Conservation (phyloP, 2,888 invertebrate genomes). For the Aelia acuminata region DNA sequence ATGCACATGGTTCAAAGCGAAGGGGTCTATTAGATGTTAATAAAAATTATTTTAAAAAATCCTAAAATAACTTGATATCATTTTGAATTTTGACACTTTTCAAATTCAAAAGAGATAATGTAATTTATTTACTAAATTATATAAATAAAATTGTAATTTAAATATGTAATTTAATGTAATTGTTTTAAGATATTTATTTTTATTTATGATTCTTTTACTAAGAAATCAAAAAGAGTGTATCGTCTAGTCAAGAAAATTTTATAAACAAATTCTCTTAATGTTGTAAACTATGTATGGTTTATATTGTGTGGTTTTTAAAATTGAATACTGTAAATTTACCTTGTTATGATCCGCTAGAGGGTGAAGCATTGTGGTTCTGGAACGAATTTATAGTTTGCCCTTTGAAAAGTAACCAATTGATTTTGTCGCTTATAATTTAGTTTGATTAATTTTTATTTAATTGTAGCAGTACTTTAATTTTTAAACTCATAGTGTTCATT, state of each 20-base stretch:
- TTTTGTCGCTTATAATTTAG: slow-evolving; percentile 21
- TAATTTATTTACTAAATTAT: slow-evolving; percentile 46
- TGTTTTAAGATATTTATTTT: slow-evolving; percentile 57
- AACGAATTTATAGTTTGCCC: background rate
- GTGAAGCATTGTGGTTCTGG: background rate
- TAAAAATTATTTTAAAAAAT: background rate
- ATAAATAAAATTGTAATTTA: slow-evolving; percentile 47
- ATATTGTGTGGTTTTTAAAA: slow-evolving; percentile 47
- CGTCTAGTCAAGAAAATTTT: slow-evolving; percentile 58
- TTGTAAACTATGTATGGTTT: slow-evolving; percentile 42
- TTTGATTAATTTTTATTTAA: slow-evolving; percentile 37
- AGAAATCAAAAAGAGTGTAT: slow-evolving; percentile 58
- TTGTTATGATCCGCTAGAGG: background rate
- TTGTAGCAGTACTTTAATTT: background rate
- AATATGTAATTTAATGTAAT: slow-evolving; percentile 51
- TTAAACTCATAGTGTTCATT: slow-evolving; percentile 42
- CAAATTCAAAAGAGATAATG: slow-evolving; percentile 42
- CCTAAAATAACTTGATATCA: background rate
- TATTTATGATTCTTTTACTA: slow-evolving; percentile 54
- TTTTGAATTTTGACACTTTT: slow-evolving; percentile 49
- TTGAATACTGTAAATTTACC: slow-evolving; percentile 49
- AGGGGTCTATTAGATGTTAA: slow-evolving; percentile 61
- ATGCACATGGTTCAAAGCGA: slow-evolving; percentile 82
- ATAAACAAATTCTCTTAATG: slow-evolving; percentile 37
- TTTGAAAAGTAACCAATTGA: background rate